These are phyloP conservation scores for Macrosoma leucophasiata DNA, from an alignment of 2,888 invertebrate species.

Conservation along the genomic window DNA sequence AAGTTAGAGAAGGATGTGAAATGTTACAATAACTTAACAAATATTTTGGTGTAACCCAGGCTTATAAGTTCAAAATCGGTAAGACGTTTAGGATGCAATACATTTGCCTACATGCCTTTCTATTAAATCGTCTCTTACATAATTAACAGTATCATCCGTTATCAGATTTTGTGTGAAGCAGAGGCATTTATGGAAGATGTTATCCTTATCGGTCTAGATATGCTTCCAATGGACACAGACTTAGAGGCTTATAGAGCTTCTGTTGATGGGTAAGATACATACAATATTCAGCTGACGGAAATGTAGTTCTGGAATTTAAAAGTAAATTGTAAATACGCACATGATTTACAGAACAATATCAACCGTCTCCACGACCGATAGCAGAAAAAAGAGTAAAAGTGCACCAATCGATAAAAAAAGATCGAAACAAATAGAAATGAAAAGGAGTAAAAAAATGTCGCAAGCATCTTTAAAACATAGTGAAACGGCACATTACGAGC, in stretches of 20 bases:
- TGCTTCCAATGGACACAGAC: slow-evolving; percentile 62
- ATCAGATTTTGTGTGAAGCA: slow-evolving; percentile 44
- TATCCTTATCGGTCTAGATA: slow-evolving; percentile 55
- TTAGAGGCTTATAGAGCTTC: slow-evolving; percentile 41
- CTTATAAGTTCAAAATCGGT: too few species aligned
- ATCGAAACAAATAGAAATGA: slow-evolving; percentile 32
- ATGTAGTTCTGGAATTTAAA: too few species aligned
- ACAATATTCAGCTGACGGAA: too few species aligned
- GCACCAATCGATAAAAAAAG: slow-evolving; percentile 39
- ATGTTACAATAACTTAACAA: too few species aligned
- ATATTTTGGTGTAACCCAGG: too few species aligned
- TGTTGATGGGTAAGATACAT: slow-evolving; percentile 38
- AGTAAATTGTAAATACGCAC: too few species aligned
- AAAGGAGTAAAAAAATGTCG: slow-evolving; percentile 40
- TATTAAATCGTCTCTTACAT: too few species aligned
- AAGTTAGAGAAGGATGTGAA: too few species aligned
- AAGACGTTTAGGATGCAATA: too few species aligned
- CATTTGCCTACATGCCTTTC: too few species aligned
- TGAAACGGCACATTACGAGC: slow-evolving; percentile 34
- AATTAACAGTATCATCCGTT: background rate
- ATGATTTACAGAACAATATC: slow-evolving; percentile 36
- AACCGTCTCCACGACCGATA: slow-evolving; percentile 42
- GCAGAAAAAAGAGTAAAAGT: slow-evolving; percentile 44
- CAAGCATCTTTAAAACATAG: slow-evolving; percentile 39
- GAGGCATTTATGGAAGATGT: slow-evolving; percentile 69